Base-by-base conservation (phyloP, 1,140 invertebrate genomes). In the Lethrus apterus region DNA sequence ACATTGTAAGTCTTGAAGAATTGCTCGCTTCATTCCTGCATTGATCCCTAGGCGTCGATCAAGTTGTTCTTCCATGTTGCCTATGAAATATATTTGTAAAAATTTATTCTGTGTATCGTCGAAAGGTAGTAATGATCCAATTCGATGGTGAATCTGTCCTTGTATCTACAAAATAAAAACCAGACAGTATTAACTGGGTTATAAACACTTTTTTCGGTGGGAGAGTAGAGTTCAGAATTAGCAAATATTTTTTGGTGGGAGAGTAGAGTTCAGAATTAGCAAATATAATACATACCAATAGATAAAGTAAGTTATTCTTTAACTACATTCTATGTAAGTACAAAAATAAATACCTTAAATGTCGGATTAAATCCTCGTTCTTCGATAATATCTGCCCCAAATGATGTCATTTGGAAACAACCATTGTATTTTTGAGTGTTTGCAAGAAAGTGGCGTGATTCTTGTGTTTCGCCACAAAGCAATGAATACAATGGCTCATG, bases 111-210 rank as follows among this genome's bases (percentile, higher is more conserved):
- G 10, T 40, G n/a, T 36, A 33, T 57, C 26, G 40, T 46, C 29
- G 7, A 50, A 31, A 45, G 62, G 65, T 14, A 62, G 47, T 13
- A 67, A 50, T 41, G 51, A 54, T 9, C 56, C 60, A 32, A 59
- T 50, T 50, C 35, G 42, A 48, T 71, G 68, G 54, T 69, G 71
- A 8, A 69, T 49, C 56, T 70, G 62, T 9, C 69, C 67, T 55
- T 70, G 59, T 41, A 52, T 51, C 23, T 42, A 26, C 24, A 26
- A 26, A 26, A 26, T 26, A 5, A 26, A n/a, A 26, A 26, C 5
- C n/a, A 26, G 24, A 7, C 24, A 26, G 24, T 26, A 26, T 26
- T 26, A 26, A 5, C n/a, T n/a, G n/a, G n/a, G n/a, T n/a, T n/a
- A n/a, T n/a, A n/a, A n/a, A n/a, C n/a, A n/a, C n/a, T n/a, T n/a